Conservation (phyloP, 2,888 invertebrate genomes). For the Crematogaster levior region DNA sequence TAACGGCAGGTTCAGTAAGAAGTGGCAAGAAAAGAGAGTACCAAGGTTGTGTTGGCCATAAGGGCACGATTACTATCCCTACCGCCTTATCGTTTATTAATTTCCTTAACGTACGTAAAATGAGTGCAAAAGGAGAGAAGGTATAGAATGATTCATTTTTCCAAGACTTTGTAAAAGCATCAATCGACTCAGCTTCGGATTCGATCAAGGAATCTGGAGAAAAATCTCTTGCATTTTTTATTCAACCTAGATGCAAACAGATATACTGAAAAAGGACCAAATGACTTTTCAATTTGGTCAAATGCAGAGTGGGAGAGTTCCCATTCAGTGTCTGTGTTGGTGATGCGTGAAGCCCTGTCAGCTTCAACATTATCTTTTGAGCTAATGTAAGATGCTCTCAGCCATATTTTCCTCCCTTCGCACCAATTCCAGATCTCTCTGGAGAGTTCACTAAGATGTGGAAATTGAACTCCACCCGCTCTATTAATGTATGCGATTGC, state of each 20-base stretch:
- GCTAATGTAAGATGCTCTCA: slow-evolving; percentile 64
- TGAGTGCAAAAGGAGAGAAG: slow-evolving; percentile 64
- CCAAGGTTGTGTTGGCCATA: slow-evolving; percentile 59
- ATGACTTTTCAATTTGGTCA: slow-evolving; percentile 31
- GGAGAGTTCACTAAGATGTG: background rate
- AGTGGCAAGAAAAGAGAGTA: slow-evolving; percentile 59
- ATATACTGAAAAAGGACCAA: slow-evolving; percentile 60
- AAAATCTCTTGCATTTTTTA: slow-evolving; percentile 65
- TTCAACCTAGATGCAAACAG: slow-evolving; percentile 68
- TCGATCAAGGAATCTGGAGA: slow-evolving; percentile 65
- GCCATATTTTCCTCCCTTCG: slow-evolving; percentile 65
- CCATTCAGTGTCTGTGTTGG: slow-evolving; percentile 67
- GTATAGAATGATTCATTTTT: slow-evolving; percentile 62
- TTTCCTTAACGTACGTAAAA: slow-evolving; percentile 56
- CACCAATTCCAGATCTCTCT: slow-evolving; percentile 69
- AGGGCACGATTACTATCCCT: slow-evolving; percentile 60
- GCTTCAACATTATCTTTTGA: slow-evolving; percentile 65
- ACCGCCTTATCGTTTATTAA: slow-evolving; percentile 60
- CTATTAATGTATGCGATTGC: background rate
- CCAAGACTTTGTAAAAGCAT: slow-evolving; percentile 65
- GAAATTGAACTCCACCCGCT: background rate
- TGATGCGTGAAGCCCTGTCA: slow-evolving; percentile 63
- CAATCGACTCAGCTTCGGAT: background rate
- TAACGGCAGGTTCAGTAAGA: background rate
- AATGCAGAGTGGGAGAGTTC: slow-evolving; percentile 56